Conservation (phyloP, 2,113 vertebrate species). For the Cyanoliseus patagonus region DNA sequence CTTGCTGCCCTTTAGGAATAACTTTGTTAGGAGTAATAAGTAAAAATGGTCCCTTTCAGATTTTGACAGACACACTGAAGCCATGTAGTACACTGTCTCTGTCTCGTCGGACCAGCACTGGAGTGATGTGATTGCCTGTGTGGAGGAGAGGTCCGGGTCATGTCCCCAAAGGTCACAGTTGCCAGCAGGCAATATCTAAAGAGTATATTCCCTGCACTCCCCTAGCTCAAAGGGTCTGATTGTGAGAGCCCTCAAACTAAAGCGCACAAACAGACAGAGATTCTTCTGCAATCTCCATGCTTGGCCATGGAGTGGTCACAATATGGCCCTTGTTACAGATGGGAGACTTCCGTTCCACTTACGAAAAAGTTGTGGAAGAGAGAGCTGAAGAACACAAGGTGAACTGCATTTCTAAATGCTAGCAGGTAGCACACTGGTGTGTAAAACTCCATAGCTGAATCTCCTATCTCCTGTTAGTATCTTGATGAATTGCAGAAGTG, state of each 20-base stretch:
- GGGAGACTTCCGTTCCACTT: neutral
- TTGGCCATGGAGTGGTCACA: neutral
- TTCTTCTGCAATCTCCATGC: conserved; percentile 4
- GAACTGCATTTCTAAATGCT: neutral
- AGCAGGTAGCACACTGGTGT: neutral
- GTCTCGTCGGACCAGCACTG: fast-evolving
- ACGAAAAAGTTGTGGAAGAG: neutral
- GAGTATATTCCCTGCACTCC: neutral
- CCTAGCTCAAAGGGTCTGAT: conserved; percentile 38
- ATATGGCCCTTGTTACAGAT: neutral
- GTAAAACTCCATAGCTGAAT: neutral
- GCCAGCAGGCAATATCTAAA: conserved; percentile 54
- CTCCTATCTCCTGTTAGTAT: neutral
- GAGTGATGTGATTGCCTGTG: neutral
- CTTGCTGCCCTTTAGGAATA: conserved; percentile 4
- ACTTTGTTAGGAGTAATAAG: neutral
- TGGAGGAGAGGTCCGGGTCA: conserved; percentile 33
- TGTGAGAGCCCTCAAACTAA: neutral
- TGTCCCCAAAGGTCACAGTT: conserved; percentile 30
- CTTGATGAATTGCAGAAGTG: neutral
- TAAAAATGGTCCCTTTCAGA: conserved; percentile 37
- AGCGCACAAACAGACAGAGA: neutral
- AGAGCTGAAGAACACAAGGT: neutral
- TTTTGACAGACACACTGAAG: neutral
- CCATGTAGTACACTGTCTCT: neutral